These are phyloP conservation scores for Apostichopus japonicus DNA, from an alignment of 35 echinoderm and acorn worm species.

Conservation along the genomic window DNA sequence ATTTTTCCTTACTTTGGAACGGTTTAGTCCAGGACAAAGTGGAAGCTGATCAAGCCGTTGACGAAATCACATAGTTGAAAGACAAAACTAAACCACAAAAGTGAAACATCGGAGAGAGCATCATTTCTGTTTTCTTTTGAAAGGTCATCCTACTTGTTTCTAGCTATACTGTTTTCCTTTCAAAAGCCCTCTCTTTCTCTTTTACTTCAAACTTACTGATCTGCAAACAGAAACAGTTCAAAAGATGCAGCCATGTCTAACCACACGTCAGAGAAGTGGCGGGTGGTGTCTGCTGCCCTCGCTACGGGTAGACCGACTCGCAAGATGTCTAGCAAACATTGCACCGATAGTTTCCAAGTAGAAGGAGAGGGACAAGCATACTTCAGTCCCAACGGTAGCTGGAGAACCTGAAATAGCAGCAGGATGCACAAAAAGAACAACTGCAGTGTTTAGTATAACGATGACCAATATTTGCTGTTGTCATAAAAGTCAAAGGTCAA, in stretches of 20 bases:
- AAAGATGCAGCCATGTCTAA: constrained; percentile 83
- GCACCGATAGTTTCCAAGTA: constrained; percentile 94
- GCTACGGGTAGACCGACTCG: constrained; percentile 91
- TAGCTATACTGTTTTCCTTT: no score
- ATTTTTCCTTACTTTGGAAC: no score
- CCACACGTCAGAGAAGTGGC: constrained; percentile 90
- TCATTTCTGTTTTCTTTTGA: no score
- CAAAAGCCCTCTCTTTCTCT: no score
- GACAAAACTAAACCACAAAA: no score
- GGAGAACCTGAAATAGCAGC: constrained; percentile 74
- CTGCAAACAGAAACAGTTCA: constrained; percentile 95
- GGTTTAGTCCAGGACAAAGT: no score
- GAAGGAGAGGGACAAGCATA: constrained; percentile 90
- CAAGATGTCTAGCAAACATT: constrained; percentile 90
- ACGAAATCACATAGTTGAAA: no score
- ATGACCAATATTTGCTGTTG: background rate
- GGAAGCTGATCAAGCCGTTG: no score
- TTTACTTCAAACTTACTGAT: constrained; percentile 78
- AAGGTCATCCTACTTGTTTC: no score
- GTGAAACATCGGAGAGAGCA: no score
- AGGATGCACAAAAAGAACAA: background rate
- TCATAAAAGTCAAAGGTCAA: no score
- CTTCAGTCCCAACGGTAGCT: constrained; percentile 93
- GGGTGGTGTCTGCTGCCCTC: constrained; percentile 43
- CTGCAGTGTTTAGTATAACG: background rate